Base-by-base conservation (phyloP, 92 coral and sea anemone genomes). In the Blastomussa wellsi region DNA sequence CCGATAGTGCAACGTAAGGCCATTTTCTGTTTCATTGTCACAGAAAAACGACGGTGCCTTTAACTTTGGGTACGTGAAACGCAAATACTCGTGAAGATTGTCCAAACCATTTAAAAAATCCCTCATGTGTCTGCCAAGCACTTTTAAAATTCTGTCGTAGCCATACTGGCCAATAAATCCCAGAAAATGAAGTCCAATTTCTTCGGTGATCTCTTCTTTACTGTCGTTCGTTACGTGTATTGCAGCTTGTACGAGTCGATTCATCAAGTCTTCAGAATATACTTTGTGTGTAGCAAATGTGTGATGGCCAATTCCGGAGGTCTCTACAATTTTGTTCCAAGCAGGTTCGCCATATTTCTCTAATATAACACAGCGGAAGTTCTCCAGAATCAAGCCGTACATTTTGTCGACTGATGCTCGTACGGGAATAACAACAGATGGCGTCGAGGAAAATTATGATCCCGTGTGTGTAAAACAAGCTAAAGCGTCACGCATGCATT, bases 81-180 rank as follows among this genome's bases (percentile, higher is more conserved):
- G 90, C 76, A 94, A 51, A 71, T 90, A 94, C 81, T 94, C 98
- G 78, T 94, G 98, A 14, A 94, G 79, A 55, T 94, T 94, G 42
- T 94, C 98, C 75, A 94, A 85, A 14, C 98, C 98, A 55, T 90
- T 94, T 74, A 94, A 71, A 49, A 94, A 94, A 79, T 94, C 98
- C 20, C 98, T 90, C 92, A 94, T 92, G 48, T 94, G 95, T 78
- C 98, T 84, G 1, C 98, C 98, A 2, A 94, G 88, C 7, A 94
- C 95, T 39, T 93, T 89, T 17, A 94, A 76, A 66, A 94, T 92
- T 51, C 91, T 86, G 66, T 94, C 98, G 65, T 94, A 94, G 37
- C 98, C 98, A 78, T 86, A 92, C 39, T 89, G 93, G 14, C 95
- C 91, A n/a, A 92, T 94, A 48, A 92, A 94, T 15, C 87, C 88